Percentiles rank a stretch among this genome's conserved stretches.
phyloP scores from a whole-genome alignment of 2,888 invertebrate genomes.

The Lamellibrachia columna region DNA sequence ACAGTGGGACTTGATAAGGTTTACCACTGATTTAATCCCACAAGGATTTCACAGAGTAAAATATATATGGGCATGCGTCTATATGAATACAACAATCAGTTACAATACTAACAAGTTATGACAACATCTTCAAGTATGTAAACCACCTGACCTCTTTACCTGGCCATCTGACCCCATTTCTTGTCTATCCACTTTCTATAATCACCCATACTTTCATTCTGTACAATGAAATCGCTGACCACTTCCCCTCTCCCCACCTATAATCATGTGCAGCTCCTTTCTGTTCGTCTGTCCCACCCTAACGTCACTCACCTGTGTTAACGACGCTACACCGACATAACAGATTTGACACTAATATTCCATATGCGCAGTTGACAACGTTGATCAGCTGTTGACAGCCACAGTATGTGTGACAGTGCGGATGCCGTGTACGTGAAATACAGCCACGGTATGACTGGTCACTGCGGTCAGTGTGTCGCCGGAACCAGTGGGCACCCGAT shows the following conservation, averaged over 20 bases:
- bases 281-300: too few species aligned
- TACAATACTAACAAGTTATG: background rate
- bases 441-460: background rate
- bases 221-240: background rate
- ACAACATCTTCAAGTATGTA: background rate
- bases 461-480: background rate
- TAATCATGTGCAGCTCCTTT: background rate
- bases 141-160: background rate
- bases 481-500: background rate
- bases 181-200: background rate
- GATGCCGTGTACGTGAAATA: background rate
- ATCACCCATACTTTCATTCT: background rate
- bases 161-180: background rate
- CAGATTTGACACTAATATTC: background rate
- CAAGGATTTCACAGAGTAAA: background rate
- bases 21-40: background rate
- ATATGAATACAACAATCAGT: background rate
- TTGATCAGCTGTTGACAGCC: conserved; percentile 9
- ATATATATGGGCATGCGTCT: background rate
- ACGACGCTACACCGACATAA: background rate
- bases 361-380: background rate
- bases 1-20: background rate
- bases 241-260: too few species aligned
- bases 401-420: background rate
- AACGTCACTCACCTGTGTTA: background rate